phyloP scores from a whole-genome alignment of 2,113 vertebrate species.

The Rousettus leschenaultii region DNA sequence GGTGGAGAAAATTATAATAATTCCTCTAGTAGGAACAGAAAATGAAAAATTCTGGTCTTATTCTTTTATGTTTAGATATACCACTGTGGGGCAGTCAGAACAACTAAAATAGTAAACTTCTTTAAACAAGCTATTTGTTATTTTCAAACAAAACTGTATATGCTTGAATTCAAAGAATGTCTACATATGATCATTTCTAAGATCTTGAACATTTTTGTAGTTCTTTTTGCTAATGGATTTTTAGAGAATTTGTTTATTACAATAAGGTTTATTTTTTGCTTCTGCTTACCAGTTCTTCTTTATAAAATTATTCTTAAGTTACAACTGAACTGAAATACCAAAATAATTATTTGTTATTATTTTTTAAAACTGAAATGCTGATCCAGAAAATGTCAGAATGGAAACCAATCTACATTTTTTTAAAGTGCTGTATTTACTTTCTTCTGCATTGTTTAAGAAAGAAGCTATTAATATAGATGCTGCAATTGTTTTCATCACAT shows the following conservation, averaged over 20 bases:
- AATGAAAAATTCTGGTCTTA: slow-evolving; percentile 24
- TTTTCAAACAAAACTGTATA: slow-evolving; percentile 45
- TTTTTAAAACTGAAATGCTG: slow-evolving; percentile 45
- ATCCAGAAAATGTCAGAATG: slow-evolving; percentile 53
- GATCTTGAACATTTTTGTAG: slow-evolving; percentile 46
- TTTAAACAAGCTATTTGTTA: slow-evolving; percentile 47
- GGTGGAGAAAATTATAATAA: slow-evolving; percentile 62
- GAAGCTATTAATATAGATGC: not conserved
- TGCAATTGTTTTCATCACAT: not conserved
- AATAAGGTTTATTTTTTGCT: not conserved
- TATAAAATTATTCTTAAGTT: slow-evolving; percentile 10
- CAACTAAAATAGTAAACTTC: slow-evolving; percentile 66
- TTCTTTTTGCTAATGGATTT: slow-evolving; percentile 43
- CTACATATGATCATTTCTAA: slow-evolving; percentile 35
- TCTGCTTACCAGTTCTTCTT: slow-evolving; percentile 25
- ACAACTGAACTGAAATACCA: slow-evolving; percentile 49
- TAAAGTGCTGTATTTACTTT: slow-evolving; percentile 51
- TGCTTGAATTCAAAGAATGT: slow-evolving; percentile 54
- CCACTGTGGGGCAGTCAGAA: slow-evolving; percentile 81
- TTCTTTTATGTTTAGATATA: slow-evolving; percentile 77
- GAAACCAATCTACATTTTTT: slow-evolving; percentile 66
- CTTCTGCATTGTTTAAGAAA: slow-evolving; percentile 55
- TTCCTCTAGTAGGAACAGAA: slow-evolving; percentile 64
- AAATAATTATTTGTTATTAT: slow-evolving; percentile 40
- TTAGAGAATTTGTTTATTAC: not conserved